Evolutionary conservation across 2,888 invertebrate genomes (phyloP).

Genomic region (Orthosia incerta): DNA sequence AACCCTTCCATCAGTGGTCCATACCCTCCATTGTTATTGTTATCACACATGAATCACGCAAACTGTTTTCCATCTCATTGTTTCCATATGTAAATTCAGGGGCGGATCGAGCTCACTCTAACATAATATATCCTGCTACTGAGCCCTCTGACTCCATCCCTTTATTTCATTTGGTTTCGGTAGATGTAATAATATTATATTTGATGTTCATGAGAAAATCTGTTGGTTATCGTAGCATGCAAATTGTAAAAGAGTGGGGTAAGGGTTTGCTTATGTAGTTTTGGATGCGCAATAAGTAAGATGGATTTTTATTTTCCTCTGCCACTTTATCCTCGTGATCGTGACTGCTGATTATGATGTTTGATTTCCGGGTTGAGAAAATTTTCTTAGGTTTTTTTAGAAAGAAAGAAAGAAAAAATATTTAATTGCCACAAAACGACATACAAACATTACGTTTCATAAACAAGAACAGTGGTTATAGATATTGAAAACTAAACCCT

Average conservation of each 20-base stretch:
- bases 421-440: no score
- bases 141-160: slow-evolving; percentile 43
- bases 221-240: slow-evolving; percentile 44
- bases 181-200: slow-evolving; percentile 54
- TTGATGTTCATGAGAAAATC: slow-evolving; percentile 55
- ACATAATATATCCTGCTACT: slow-evolving; percentile 57
- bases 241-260: slow-evolving; percentile 50
- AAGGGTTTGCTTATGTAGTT: slow-evolving; percentile 30
- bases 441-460: no score
- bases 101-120: slow-evolving; percentile 41
- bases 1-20: neutral
- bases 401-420: no score
- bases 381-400: no score
- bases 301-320: neutral
- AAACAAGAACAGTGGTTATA: no score
- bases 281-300: slow-evolving; percentile 12
- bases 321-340: no score
- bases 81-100: slow-evolving; percentile 71
- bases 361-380: no score
- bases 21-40: slow-evolving; percentile 45
- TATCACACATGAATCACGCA: slow-evolving; percentile 66
- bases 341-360: no score
- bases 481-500: no score
- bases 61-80: slow-evolving; percentile 68
- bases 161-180: slow-evolving; percentile 52